Conservation (phyloP, 1,140 invertebrate genomes). For the Eubasilissa regina region DNA sequence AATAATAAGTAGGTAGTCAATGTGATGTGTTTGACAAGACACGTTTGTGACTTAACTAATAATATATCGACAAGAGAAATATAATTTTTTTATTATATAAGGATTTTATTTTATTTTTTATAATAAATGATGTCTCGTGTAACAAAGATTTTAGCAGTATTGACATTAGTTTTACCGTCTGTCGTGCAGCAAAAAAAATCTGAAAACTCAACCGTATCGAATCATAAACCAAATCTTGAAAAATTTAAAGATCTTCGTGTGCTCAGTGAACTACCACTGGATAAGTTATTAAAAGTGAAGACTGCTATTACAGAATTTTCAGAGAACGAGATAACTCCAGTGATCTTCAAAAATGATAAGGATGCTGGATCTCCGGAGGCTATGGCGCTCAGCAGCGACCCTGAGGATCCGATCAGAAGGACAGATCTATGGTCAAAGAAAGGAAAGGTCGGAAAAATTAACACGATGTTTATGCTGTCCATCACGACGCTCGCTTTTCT, state of each 20-base stretch:
- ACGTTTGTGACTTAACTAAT: background rate
- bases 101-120: no score
- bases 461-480: constrained; percentile 80
- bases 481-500: constrained; percentile 83
- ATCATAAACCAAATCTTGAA: background rate
- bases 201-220: background rate
- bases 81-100: no score
- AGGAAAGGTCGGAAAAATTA: constrained; percentile 70
- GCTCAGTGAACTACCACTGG: constrained; percentile 66
- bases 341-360: constrained; percentile 6
- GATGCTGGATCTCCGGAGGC: constrained; percentile 62
- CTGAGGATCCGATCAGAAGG: constrained; percentile 64
- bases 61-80: no score
- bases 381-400: constrained; percentile 63
- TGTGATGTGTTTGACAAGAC: constrained; percentile 21
- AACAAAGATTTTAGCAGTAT: no score
- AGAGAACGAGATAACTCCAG: constrained; percentile 1
- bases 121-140: no score
- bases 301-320: constrained; percentile 64
- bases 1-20: constrained; percentile 23
- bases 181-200: background rate
- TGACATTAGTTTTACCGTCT: background rate
- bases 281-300: constrained; percentile 68
- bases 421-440: constrained; percentile 64
- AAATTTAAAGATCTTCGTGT: constrained; percentile 62